Conservation (phyloP, 2,797 vertebrate species). For the Microhierax caerulescens region DNA sequence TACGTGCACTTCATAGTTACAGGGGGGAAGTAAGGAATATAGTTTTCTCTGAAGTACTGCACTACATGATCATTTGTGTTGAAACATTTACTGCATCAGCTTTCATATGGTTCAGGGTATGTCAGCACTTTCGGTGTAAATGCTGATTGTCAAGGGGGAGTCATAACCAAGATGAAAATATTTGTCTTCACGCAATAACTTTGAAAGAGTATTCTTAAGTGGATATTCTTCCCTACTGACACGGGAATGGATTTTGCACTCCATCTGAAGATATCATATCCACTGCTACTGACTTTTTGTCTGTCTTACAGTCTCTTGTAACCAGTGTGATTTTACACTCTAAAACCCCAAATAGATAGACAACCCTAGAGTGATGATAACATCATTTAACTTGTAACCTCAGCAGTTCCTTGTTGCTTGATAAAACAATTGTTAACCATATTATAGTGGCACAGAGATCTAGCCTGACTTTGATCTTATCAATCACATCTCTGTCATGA, state of each 20-base stretch:
- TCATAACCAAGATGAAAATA: not conserved
- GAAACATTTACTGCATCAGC: not conserved
- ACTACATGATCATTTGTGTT: not conserved
- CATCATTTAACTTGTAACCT: not conserved
- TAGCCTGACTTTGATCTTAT: not conserved
- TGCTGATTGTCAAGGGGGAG: not conserved
- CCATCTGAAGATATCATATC: not conserved
- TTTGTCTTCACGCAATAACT: not conserved
- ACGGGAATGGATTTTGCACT: not conserved
- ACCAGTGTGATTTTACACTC: not conserved
- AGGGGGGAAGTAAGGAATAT: not conserved
- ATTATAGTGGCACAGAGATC: not conserved
- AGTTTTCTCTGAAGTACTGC: not conserved
- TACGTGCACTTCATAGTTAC: not conserved
- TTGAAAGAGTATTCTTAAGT: not conserved
- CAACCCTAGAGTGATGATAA: not conserved
- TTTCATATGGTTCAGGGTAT: not conserved
- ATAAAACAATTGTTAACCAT: not conserved
- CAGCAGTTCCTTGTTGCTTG: not conserved
- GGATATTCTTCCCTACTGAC: not conserved
- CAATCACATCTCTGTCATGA: not conserved
- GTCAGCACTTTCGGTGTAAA: not conserved
- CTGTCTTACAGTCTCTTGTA: not conserved
- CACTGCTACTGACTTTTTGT: not conserved
- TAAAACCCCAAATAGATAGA: not conserved